A percentile compares a stretch with the other conserved stretches of the same genome.
These are phyloP conservation scores for Microtus montanus DNA, from an alignment of 2,113 vertebrate genomes.

Conservation along the genomic window DNA sequence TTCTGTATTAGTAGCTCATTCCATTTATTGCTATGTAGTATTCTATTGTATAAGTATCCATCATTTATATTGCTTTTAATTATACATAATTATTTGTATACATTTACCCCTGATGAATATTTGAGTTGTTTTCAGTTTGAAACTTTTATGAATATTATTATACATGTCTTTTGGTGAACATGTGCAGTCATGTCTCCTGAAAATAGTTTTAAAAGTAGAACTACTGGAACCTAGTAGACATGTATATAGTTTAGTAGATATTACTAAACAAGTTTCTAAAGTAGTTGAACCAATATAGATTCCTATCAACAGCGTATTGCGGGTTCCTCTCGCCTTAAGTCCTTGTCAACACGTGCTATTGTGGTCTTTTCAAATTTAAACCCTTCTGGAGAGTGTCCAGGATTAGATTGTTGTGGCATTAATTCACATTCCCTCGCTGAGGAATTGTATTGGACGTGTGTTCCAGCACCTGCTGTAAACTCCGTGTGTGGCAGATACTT, in stretches of 20 bases:
- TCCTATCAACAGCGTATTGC: background rate
- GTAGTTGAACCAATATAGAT: background rate
- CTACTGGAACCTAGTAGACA: background rate
- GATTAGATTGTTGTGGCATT: background rate
- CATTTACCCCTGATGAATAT: background rate
- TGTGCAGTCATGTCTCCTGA: background rate
- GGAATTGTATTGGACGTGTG: accelerated
- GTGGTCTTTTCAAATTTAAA: background rate
- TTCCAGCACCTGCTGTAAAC: background rate
- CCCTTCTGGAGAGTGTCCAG: background rate
- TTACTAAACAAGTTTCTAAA: background rate
- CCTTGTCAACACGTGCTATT: background rate
- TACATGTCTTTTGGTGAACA: background rate
- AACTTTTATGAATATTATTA: background rate
- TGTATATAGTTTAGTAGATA: background rate
- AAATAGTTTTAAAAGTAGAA: background rate
- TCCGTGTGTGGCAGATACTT: background rate
- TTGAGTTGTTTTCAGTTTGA: background rate
- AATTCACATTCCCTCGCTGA: background rate
- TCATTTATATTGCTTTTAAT: background rate
- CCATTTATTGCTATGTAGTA: background rate
- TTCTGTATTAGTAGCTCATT: background rate
- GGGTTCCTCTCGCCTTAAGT: background rate
- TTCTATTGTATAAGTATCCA: background rate
- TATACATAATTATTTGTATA: background rate